Evolutionary conservation across 2,113 vertebrate species (phyloP).

Genomic region (chimpanzee (Pan troglodytes)): NHGRI_mPanTro3-v2.1_pri NC_086016.1:48967501-48968000

Average conservation of each 20-base stretch:
- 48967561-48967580: no score
- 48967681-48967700: background rate
- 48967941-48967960: fast-evolving
- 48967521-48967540: fast-evolving
- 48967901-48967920: no score
- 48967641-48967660: fast-evolving
- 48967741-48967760: background rate
- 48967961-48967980: background rate
- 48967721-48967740: background rate
- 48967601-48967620: no score
- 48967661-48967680: background rate
- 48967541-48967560: no score
- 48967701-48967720: background rate
- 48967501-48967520: no score
- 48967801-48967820: background rate
- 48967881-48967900: background rate
- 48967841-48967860: no score
- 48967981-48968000: fast-evolving
- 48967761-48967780: background rate
- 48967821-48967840: background rate
- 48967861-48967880: fast-evolving
- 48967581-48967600: no score
- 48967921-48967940: fast-evolving
- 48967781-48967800: fast-evolving
- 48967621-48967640: fast-evolving